A percentile compares a stretch with the other conserved stretches of the same genome.
Conservation (phyloP, 30 jellyfish, hydroid and myxozoan species). For the Aurelia sp. region DNA sequence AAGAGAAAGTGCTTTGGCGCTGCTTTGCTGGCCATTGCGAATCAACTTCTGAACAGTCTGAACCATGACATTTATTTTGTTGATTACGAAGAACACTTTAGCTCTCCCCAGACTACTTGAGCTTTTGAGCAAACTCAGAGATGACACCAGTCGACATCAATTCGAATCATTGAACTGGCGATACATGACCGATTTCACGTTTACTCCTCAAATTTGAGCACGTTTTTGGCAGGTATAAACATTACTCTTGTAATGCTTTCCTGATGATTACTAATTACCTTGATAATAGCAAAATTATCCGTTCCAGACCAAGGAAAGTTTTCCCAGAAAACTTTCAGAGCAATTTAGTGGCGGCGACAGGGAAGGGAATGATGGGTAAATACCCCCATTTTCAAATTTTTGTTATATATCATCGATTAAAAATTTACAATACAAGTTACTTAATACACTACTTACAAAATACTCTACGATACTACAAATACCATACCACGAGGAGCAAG, state of each 20-base stretch:
- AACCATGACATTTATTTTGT: background rate
- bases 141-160: slow-evolving; percentile 60
- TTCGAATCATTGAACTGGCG: slow-evolving; percentile 43
- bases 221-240: too few species aligned
- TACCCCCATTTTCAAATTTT: too few species aligned
- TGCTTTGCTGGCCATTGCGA: too few species aligned
- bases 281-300: background rate
- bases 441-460: too few species aligned
- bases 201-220: background rate
- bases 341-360: too few species aligned
- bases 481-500: too few species aligned
- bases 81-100: background rate
- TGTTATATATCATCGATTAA: too few species aligned
- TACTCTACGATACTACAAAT: too few species aligned
- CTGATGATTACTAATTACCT: background rate
- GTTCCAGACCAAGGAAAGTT: background rate
- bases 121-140: background rate
- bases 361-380: too few species aligned
- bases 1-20: too few species aligned
- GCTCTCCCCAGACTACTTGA: slow-evolving; percentile 53
- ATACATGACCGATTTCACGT: slow-evolving; percentile 16
- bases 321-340: background rate
- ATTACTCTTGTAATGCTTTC: too few species aligned
- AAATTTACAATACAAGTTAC: too few species aligned
- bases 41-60: background rate